Percentiles rank a stretch among this genome's conserved stretches.
phyloP scores from a whole-genome alignment of 2,113 vertebrate genomes.

The Acrocephalus arundinaceus region DNA sequence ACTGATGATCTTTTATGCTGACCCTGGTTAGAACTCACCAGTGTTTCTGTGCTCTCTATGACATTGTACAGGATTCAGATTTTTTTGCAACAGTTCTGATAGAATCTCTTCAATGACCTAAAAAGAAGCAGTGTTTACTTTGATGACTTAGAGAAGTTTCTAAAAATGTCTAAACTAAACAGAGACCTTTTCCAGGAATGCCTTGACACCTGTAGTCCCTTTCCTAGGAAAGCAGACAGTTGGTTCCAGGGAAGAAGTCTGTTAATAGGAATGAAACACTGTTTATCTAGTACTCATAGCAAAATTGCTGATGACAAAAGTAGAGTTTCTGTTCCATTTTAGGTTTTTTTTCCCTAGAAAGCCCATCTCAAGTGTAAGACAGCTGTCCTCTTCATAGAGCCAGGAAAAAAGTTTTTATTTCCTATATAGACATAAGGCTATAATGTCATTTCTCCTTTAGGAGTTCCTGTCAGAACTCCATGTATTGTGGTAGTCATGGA shows the following conservation, averaged over 20 bases:
- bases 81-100: not conserved
- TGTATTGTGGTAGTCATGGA: not conserved
- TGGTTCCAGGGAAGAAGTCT: not conserved
- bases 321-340: not conserved
- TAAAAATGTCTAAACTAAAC: not conserved
- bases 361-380: not conserved
- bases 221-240: not conserved
- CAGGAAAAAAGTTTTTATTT: not conserved
- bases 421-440: not conserved
- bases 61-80: not conserved
- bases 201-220: not conserved
- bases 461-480: not conserved
- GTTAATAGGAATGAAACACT: not conserved
- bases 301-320: not conserved
- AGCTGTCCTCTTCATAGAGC: not conserved
- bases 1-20: not conserved
- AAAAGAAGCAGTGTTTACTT: not conserved
- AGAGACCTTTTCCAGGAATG: not conserved
- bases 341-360: not conserved
- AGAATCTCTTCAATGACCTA: not conserved
- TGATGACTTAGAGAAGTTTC: not conserved
- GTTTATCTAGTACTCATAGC: not conserved
- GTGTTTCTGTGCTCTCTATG: not conserved
- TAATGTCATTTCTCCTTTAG: not conserved
- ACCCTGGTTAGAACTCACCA: not conserved